A percentile compares a stretch with the other conserved stretches of the same genome.
Evolutionary conservation across 2,113 vertebrate genomes (phyloP).

Genomic region (Loxodonta africana): DNA sequence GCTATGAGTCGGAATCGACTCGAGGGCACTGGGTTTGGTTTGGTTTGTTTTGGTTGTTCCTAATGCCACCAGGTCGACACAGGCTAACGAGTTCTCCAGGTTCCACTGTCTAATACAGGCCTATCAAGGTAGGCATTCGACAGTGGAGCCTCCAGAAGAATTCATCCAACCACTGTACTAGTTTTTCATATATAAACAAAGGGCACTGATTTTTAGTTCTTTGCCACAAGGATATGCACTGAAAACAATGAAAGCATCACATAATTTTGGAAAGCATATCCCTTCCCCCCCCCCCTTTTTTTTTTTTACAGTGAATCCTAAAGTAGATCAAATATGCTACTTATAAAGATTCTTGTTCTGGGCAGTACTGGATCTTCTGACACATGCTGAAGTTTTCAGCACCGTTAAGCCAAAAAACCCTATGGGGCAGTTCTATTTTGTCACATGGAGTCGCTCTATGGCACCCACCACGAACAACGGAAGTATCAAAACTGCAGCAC

Average conservation of each 20-base stretch:
- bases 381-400: not conserved
- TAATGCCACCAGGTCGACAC: conserved; percentile 68
- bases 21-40: too few species aligned
- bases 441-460: not conserved
- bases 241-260: conserved; percentile 38
- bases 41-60: not conserved
- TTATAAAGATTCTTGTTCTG: not conserved
- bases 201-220: not conserved
- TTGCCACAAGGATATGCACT: conserved; percentile 24
- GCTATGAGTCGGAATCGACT: too few species aligned
- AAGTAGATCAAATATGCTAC: not conserved
- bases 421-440: not conserved
- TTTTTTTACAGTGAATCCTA: not conserved
- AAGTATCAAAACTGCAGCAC: not conserved
- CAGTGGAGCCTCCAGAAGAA: not conserved
- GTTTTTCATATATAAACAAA: conserved; percentile 15
- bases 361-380: not conserved
- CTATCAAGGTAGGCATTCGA: conserved; percentile 23
- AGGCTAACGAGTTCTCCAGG: conserved; percentile 42
- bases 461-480: not conserved
- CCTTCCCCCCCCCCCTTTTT: not conserved
- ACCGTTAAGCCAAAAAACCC: not conserved
- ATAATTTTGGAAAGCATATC: not conserved
- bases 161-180: not conserved
- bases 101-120: conserved; percentile 50